Evolutionary conservation across 2,113 vertebrate genomes (phyloP).

Genomic region (Tylochromis polylepis): DNA sequence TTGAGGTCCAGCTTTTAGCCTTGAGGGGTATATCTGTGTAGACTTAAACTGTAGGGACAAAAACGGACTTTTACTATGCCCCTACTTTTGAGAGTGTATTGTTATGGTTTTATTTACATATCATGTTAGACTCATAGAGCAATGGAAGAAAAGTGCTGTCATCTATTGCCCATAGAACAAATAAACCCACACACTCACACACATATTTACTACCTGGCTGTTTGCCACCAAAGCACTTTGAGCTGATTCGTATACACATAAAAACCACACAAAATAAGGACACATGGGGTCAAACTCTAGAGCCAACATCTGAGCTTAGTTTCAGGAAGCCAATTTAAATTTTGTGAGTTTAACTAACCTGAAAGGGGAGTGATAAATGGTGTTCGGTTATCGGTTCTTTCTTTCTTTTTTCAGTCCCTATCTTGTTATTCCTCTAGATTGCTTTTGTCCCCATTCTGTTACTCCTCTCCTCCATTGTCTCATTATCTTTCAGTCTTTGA

Average conservation of each 20-base stretch:
- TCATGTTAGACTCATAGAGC: not conserved
- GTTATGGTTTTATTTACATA: not conserved
- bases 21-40: no score
- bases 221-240: conserved; percentile 54
- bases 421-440: not conserved
- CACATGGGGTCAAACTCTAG: not conserved
- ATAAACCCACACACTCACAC: not conserved
- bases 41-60: not conserved
- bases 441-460: not conserved
- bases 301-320: not conserved
- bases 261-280: not conserved
- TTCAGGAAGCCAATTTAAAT: not conserved
- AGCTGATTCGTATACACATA: conserved; percentile 3
- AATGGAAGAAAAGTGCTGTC: not conserved
- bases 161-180: not conserved
- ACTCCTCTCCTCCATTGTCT: not conserved
- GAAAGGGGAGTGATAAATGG: not conserved
- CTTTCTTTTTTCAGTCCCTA: not conserved
- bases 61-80: not conserved
- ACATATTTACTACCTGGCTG: conserved; percentile 10
- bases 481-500: not conserved
- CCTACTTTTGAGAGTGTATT: not conserved
- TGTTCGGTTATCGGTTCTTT: not conserved
- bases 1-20: not conserved
- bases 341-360: not conserved